Base-by-base conservation (phyloP, 2,113 vertebrate genomes). In the Plecturocebus donacophilus region DNA sequence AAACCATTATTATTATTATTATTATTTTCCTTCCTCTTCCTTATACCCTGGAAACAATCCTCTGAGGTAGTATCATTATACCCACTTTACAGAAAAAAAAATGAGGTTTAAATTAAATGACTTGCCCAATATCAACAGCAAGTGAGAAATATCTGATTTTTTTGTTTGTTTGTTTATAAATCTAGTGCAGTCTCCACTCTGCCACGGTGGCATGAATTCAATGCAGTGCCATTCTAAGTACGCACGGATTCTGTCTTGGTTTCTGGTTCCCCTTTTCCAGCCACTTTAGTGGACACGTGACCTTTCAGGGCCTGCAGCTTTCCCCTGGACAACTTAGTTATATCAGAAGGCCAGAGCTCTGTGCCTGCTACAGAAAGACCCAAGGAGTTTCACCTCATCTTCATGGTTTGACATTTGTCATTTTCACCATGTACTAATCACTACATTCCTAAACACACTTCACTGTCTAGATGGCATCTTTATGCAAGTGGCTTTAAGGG, bases 401-500 rank as follows among this genome's bases (percentile, higher is more conserved):
- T 87, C 47, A 38, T 40, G 77, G 45, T 35, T 56, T 79, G 21
- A 0, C 17, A 1, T 68, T 64, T 30, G 54, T 70, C 85, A 25
- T 75, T 61, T 90, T 87, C 75, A 40, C 75, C 13, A 19, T n/a
- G 61, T 32, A 10, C 64, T 86, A 47, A 49, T 82, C 83, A 32
- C 30, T 45, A 40, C 30, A 11, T 87, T 97, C 88, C 71, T 42
- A 25, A 13, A 71, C n/a, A 38, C 14, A 84, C 56, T 90, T 95
- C 76, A 87, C 32, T 13, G 16, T 58, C 77, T 93, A 1, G 4
- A 38, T 20, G 84, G 75, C n/a, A 35, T 71, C 68, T 75, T 93
- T 82, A 42, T 8, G 75, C 82, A 85, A 97, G 70, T 84, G 88
- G 42, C n/a, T 93, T 94, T 54, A 38, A 61, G 70, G 61, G 13